Evolutionary conservation across 1,140 invertebrate species (phyloP).

Genomic region (Nebria ingens): DNA sequence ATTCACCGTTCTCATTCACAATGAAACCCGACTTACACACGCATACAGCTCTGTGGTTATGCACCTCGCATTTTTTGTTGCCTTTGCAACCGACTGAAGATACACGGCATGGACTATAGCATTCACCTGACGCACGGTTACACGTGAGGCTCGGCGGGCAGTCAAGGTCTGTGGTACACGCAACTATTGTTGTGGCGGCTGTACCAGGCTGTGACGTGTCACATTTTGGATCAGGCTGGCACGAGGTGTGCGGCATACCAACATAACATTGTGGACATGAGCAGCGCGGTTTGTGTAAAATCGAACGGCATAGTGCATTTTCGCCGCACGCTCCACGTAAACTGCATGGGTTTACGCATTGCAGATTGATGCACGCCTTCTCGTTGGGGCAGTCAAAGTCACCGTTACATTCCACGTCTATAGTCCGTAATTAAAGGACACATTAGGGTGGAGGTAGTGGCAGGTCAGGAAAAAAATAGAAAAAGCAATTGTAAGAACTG

Average conservation of each 20-base stretch:
- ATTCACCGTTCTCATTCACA: constrained; percentile 70
- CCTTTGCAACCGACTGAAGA: constrained; percentile 53
- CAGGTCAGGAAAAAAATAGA: constrained; percentile 56
- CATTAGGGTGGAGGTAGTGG: constrained; percentile 29
- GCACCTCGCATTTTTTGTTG: constrained; percentile 80
- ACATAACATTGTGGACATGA: constrained; percentile 79
- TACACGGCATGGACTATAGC: constrained; percentile 63
- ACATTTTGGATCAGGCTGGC: constrained; percentile 66
- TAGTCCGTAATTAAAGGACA: constrained; percentile 19
- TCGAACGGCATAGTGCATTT: constrained; percentile 76
- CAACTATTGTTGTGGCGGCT: constrained; percentile 32
- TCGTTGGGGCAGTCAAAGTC: constrained; percentile 84
- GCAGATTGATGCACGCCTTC: constrained; percentile 76
- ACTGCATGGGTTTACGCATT: constrained; percentile 82
- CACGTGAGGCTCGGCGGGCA: constrained; percentile 70
- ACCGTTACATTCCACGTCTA: constrained; percentile 81
- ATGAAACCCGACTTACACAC: constrained; percentile 81
- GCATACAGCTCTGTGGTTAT: constrained; percentile 72
- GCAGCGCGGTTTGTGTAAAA: constrained; percentile 72
- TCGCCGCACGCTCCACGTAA: constrained; percentile 77
- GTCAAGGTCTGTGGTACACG: constrained; percentile 54
- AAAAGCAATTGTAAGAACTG: constrained; percentile 60
- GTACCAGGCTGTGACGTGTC: constrained; percentile 41
- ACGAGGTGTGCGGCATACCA: constrained; percentile 65
- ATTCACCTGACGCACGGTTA: constrained; percentile 51